A percentile compares a stretch with the other conserved stretches of the same genome.
phyloP scores from a whole-genome alignment of 1,140 invertebrate species.

The Sesamia nonagrioides region DNA sequence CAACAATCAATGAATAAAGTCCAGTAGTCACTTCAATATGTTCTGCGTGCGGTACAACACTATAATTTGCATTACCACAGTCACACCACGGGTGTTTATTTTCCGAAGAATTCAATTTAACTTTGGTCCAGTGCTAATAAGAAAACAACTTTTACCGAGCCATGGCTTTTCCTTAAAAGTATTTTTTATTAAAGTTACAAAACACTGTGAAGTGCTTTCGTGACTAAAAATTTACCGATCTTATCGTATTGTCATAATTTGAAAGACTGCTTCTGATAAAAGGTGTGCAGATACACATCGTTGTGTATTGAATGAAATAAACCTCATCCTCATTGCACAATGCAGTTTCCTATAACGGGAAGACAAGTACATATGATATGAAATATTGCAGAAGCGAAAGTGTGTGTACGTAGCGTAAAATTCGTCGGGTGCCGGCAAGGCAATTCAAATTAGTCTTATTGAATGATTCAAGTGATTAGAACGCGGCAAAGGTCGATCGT shows the following conservation, averaged over 20 bases:
- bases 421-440: constrained; percentile 35
- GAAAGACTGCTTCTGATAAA: constrained; percentile 17
- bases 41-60: too few relatives aligned
- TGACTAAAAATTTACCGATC: neutral
- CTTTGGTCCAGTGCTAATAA: neutral
- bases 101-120: neutral
- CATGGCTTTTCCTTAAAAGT: neutral
- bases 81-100: too few relatives aligned
- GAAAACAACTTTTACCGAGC: neutral
- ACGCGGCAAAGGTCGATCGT: constrained; percentile 39
- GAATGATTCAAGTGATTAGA: constrained; percentile 1
- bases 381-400: constrained; percentile 42
- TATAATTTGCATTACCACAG: too few relatives aligned
- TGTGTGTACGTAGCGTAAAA: constrained; percentile 34
- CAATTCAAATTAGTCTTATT: constrained; percentile 20
- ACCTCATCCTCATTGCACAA: constrained; percentile 48
- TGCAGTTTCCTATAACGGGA: constrained; percentile 27
- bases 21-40: too few relatives aligned
- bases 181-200: neutral
- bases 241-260: constrained; percentile 2
- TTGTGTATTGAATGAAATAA: constrained; percentile 25
- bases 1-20: too few relatives aligned
- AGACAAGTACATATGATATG: constrained; percentile 7
- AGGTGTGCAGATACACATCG: constrained; percentile 29
- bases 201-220: neutral